Evolutionary conservation across 2,888 invertebrate species (phyloP), one percentile per base, ranked within the genome.

Genomic region (Helleia helle): DNA sequence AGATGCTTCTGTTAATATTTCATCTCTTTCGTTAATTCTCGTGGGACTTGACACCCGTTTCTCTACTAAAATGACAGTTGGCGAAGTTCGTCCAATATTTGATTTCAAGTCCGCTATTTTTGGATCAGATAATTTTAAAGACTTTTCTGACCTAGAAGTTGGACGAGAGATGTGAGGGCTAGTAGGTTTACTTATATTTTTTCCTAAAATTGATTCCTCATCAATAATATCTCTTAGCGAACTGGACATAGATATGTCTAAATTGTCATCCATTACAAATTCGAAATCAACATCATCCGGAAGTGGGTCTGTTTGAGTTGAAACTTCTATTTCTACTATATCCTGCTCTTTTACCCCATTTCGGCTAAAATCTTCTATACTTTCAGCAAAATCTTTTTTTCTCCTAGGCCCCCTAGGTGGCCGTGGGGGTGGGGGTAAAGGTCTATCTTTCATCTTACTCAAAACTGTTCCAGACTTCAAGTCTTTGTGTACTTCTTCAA

Each of bases 231-330:
- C 84, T 47, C 71, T 64, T 40, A 84, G 57, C 1, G 83, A 84
- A 52, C 80, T 81, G n/a, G 79, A 74, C 59, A 81, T 74, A 4
- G 86, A 86, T 27, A 80, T 49, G 42, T 84, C 77, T 26, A 83
- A 51, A 56, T 77, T 72, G 47, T 83, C 86, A 47, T 86, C 85
- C 42, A 83, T 60, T 12, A 86, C 76, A 52, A 87, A 73, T 58
- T 91, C 91, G 59, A 89, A 89, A 49, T 89, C 87, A 43, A 91
- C 88, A 54, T 93, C 93, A 54, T 93, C 93, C 0, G 93, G 93
- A 29, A 94, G 66, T 0, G 94, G 93, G 71, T 95, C 94, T 0
- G 94, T 95, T 74, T 95, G 94, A 1, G 93, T 93, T 1, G 93
- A 93, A 3, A 92, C 91, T 59, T 92, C 92, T 14, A 90, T 89